phyloP scores from a whole-genome alignment of 2,888 invertebrate species.

The Cheilosia variabilis region DNA sequence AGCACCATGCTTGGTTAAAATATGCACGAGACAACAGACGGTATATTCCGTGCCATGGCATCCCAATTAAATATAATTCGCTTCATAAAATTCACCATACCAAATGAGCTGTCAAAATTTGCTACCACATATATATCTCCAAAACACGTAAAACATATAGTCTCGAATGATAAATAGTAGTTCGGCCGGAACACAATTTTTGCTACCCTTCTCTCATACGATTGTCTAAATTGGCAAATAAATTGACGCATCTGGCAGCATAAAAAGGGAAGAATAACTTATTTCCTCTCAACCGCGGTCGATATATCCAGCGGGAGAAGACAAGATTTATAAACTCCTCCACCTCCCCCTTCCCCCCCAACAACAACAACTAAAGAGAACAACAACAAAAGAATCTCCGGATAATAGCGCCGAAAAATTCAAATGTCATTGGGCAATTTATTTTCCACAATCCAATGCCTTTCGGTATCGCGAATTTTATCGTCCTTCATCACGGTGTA shows the following conservation, averaged over 20 bases:
- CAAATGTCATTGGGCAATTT: constrained; percentile 71
- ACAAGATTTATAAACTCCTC: constrained; percentile 44
- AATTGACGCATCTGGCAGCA: constrained; percentile 67
- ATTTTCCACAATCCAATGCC: constrained; percentile 64
- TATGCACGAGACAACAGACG: no score
- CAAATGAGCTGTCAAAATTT: constrained; percentile 62
- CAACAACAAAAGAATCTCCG: constrained; percentile 16
- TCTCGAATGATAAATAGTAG: constrained; percentile 59
- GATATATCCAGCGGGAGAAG: constrained; percentile 13
- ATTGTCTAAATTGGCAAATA: constrained; percentile 73
- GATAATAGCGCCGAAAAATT: constrained; percentile 66
- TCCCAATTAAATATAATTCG: constrained; percentile 69
- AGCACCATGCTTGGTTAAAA: no score
- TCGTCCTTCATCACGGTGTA: constrained; percentile 29
- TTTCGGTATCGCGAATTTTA: constrained; percentile 40
- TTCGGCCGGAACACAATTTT: constrained; percentile 60
- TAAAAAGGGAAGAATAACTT: constrained; percentile 30
- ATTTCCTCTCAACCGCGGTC: not conserved
- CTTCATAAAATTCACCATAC: constrained; percentile 65
- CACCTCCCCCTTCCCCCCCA: not conserved
- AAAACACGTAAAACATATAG: not conserved
- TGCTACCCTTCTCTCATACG: constrained; percentile 29
- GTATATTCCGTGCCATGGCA: not conserved
- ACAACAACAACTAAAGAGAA: not conserved
- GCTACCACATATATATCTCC: not conserved